Percentiles rank a stretch among this genome's conserved stretches.
phyloP scores from a whole-genome alignment of 1,140 invertebrate species.

The Lysiphlebus fabarum region DNA sequence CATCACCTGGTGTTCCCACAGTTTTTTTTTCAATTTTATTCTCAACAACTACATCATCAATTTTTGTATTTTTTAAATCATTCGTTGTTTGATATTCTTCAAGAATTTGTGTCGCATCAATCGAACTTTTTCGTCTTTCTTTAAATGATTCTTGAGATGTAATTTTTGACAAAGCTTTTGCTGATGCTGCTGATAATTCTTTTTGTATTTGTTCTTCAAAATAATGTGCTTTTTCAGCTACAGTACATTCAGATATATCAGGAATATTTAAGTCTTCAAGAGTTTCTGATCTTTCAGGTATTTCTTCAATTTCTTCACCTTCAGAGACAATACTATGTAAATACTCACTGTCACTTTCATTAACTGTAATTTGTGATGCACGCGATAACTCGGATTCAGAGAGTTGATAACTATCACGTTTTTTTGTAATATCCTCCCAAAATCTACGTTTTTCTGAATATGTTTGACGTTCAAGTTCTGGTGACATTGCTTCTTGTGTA shows the following conservation, averaged over 20 bases:
- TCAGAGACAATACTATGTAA: slow-evolving; percentile 42
- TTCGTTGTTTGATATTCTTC: slow-evolving; percentile 6
- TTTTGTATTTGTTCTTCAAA: slow-evolving; percentile 54
- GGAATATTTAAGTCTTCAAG: slow-evolving; percentile 44
- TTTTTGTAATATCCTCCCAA: slow-evolving; percentile 52
- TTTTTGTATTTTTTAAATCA: slow-evolving; percentile 1
- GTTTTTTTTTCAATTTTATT: background rate
- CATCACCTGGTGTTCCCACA: too few relatives aligned
- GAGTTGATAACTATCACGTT: slow-evolving; percentile 49
- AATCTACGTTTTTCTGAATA: slow-evolving; percentile 53
- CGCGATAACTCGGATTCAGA: slow-evolving; percentile 52
- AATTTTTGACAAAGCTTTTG: slow-evolving; percentile 17
- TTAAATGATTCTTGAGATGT: slow-evolving; percentile 23
- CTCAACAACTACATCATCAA: slow-evolving; percentile 15
- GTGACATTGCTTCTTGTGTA: slow-evolving; percentile 37
- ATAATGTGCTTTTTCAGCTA: slow-evolving; percentile 54
- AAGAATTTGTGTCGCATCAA: slow-evolving; percentile 12
- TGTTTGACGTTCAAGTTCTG: slow-evolving; percentile 47
- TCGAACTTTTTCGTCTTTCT: slow-evolving; percentile 18
- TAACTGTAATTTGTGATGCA: slow-evolving; percentile 45
- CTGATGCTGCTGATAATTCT: slow-evolving; percentile 33
- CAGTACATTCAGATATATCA: slow-evolving; percentile 52
- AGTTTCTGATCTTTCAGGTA: slow-evolving; percentile 39
- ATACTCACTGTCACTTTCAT: slow-evolving; percentile 50
- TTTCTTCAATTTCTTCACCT: slow-evolving; percentile 34